Conservation (phyloP, 2,797 vertebrate species). For the Chaenodraco wilsoni region DNA sequence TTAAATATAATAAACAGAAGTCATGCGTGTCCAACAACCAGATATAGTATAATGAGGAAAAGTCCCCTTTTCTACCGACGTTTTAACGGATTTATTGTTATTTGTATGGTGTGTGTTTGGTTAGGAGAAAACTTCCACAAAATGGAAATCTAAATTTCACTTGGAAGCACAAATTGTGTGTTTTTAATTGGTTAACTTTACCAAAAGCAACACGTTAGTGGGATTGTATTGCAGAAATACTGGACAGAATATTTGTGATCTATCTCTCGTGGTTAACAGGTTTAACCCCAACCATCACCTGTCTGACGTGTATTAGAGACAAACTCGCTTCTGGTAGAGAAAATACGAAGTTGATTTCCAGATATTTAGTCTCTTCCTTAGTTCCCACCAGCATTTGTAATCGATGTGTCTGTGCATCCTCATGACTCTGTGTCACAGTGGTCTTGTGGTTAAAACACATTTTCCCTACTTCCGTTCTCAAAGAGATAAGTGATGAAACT, state of each 20-base stretch:
- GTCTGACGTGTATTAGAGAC: not conserved
- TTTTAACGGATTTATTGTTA: no score
- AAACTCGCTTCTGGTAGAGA: not conserved
- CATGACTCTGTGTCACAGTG: not conserved
- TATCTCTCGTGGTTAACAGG: not conserved
- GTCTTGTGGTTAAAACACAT: not conserved
- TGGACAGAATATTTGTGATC: not conserved
- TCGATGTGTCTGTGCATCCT: not conserved
- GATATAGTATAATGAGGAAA: no score
- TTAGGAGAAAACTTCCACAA: no score
- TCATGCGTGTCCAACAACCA: no score
- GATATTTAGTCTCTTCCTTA: not conserved
- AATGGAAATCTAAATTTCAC: no score
- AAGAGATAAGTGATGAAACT: not conserved
- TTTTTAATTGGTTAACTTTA: no score
- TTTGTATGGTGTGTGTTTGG: no score
- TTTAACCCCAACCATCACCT: not conserved
- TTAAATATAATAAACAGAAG: no score
- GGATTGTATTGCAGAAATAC: not conserved
- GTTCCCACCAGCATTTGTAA: not conserved
- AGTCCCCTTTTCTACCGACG: no score
- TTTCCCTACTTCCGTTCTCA: not conserved
- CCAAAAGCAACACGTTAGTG: no score
- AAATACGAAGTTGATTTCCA: not conserved
- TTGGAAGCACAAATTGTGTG: no score